Evolutionary conservation across 2,888 invertebrate species (phyloP).

Genomic region (Protophormia terraenovae): DNA sequence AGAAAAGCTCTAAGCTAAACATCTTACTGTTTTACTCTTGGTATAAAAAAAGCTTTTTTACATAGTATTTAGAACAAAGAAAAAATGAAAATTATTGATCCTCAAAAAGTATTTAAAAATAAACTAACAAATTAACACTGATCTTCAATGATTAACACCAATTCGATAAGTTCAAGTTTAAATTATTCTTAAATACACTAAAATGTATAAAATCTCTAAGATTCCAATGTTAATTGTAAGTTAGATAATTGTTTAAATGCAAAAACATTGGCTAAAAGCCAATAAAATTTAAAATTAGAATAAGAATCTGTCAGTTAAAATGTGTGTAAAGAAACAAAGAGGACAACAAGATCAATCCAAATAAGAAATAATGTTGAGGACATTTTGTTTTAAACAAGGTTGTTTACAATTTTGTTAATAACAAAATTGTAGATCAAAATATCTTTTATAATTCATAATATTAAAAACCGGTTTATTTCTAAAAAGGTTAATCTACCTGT

Average conservation of each 20-base stretch:
- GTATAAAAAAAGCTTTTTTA: background rate
- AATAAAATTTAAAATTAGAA: constrained; percentile 30
- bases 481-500: background rate
- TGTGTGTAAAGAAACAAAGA: background rate
- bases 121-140: background rate
- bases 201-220: constrained; percentile 42
- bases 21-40: background rate
- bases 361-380: constrained; percentile 17
- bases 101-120: background rate
- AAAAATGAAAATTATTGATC: background rate
- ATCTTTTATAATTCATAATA: background rate
- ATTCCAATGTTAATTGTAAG: constrained; percentile 27
- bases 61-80: background rate
- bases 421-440: background rate
- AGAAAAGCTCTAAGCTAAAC: background rate
- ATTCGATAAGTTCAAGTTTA: constrained; percentile 51
- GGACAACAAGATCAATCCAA: background rate
- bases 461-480: background rate
- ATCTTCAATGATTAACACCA: constrained; percentile 10
- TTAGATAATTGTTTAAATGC: constrained; percentile 49
- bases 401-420: constrained; percentile 29
- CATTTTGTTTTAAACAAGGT: constrained; percentile 37
- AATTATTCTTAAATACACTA: constrained; percentile 38
- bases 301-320: background rate
- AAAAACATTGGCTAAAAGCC: constrained; percentile 70